Percentiles rank a stretch among this genome's conserved stretches.
These are phyloP conservation scores for Drosophila austrosaltans DNA, from an alignment of 2,888 invertebrate species.

Conservation along the genomic window DNA sequence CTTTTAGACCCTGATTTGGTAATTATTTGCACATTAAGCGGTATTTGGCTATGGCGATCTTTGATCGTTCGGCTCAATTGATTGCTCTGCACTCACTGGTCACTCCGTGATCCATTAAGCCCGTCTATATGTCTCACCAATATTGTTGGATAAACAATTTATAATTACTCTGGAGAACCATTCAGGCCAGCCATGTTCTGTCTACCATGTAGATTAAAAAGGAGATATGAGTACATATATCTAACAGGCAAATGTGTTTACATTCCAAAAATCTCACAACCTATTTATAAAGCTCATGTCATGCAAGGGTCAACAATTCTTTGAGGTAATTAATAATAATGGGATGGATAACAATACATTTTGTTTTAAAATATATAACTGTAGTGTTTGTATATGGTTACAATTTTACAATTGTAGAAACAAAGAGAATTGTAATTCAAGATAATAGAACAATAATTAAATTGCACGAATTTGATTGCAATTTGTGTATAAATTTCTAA, in stretches of 20 bases:
- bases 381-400: conserved; percentile 5
- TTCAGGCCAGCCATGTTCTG: conserved; percentile 33
- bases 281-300: conserved; percentile 12
- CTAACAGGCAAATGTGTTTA: conserved; percentile 26
- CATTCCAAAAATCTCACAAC: conserved; percentile 17
- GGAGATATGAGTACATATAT: conserved; percentile 15
- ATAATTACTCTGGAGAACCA: conserved; percentile 42
- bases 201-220: conserved; percentile 27
- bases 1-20: conserved; percentile 25
- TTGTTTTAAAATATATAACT: not conserved
- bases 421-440: not conserved
- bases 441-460: not conserved
- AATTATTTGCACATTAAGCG: conserved; percentile 78
- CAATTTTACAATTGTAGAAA: not conserved
- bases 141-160: conserved; percentile 31
- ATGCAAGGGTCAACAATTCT: conserved; percentile 11
- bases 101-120: conserved; percentile 49
- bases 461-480: not conserved
- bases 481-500: not conserved
- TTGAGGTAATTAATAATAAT: not conserved
- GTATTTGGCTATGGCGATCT: conserved; percentile 64
- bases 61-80: conserved; percentile 80
- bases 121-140: conserved; percentile 30
- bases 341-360: not conserved
- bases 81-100: conserved; percentile 43